Percentiles rank a stretch among this genome's conserved stretches.
phyloP scores from a whole-genome alignment of 2,888 invertebrate genomes.

The Theretra japonica region DNA sequence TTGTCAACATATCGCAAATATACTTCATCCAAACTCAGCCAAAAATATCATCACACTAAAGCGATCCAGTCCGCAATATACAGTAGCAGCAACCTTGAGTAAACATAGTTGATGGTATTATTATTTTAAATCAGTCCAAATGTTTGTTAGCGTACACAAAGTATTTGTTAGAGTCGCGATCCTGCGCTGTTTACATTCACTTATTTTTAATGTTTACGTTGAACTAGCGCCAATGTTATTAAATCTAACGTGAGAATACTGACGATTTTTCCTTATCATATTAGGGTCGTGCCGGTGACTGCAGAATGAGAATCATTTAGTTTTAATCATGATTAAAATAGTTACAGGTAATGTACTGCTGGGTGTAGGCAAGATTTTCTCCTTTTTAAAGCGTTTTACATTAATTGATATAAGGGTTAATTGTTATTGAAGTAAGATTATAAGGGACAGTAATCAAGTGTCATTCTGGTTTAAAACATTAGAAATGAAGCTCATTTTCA shows the following conservation, averaged over 20 bases:
- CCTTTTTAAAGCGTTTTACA: no score
- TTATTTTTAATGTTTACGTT: slow-evolving; percentile 54
- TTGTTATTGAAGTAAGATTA: no score
- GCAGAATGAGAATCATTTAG: no score
- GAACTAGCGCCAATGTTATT: slow-evolving; percentile 52
- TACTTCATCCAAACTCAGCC: slow-evolving; percentile 33
- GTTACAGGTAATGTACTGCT: no score
- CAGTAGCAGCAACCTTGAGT: slow-evolving; percentile 14
- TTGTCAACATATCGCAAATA: slow-evolving; percentile 16
- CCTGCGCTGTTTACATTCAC: slow-evolving; percentile 29
- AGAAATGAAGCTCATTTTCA: no score
- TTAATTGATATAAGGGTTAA: no score
- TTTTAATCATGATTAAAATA: no score
- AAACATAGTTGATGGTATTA: slow-evolving; percentile 14
- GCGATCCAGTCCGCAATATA: slow-evolving; percentile 14
- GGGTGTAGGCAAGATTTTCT: no score
- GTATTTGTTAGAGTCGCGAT: slow-evolving; percentile 8
- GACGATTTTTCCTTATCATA: slow-evolving; percentile 4
- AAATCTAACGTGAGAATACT: slow-evolving; percentile 29
- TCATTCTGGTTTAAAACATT: no score
- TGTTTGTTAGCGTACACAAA: slow-evolving; percentile 20
- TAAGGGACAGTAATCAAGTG: no score
- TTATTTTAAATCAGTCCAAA: slow-evolving; percentile 25
- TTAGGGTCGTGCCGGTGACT: slow-evolving; percentile 19
- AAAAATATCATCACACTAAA: neutral